Conservation (phyloP, 2,888 invertebrate genomes). For the Drosophila greeni region DNA sequence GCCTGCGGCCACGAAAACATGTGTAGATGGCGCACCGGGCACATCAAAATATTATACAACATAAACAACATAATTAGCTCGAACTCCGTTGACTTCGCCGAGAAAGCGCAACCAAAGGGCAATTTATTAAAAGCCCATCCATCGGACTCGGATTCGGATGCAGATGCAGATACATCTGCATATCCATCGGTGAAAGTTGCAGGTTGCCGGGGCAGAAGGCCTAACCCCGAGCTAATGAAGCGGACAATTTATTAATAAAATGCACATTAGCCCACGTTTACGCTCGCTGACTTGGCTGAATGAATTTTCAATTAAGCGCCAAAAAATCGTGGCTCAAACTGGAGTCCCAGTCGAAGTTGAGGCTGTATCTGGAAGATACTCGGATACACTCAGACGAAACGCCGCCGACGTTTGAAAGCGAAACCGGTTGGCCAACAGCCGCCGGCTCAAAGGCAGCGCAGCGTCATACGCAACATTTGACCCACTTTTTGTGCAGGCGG, state of each 20-base stretch:
- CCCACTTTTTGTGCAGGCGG: conserved; percentile 55
- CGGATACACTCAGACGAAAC: conserved; percentile 43
- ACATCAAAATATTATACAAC: conserved; percentile 69
- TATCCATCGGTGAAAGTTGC: conserved; percentile 58
- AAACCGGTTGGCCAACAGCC: conserved; percentile 50
- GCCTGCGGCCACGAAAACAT: conserved; percentile 47
- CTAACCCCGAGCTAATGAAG: conserved; percentile 56
- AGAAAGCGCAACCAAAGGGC: conserved; percentile 64
- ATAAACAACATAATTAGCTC: conserved; percentile 69
- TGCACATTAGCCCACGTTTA: conserved; percentile 69
- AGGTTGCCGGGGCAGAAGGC: conserved; percentile 52
- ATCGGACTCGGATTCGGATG: conserved; percentile 8
- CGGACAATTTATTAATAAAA: conserved; percentile 70
- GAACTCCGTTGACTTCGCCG: conserved; percentile 37
- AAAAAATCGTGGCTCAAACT: conserved; percentile 40
- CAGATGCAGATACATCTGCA: conserved; percentile 16
- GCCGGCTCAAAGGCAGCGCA: conserved; percentile 32
- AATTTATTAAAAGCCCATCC: conserved; percentile 55
- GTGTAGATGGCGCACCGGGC: conserved; percentile 45
- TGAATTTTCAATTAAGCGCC: conserved; percentile 72
- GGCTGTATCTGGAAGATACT: conserved; percentile 34
- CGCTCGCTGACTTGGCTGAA: conserved; percentile 59
- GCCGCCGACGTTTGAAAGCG: conserved; percentile 62
- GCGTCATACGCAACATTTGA: conserved; percentile 67
- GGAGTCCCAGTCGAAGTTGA: neutral